Evolutionary conservation across 1,140 invertebrate genomes (phyloP).

Genomic region (Vollenhovia emeryi): DNA sequence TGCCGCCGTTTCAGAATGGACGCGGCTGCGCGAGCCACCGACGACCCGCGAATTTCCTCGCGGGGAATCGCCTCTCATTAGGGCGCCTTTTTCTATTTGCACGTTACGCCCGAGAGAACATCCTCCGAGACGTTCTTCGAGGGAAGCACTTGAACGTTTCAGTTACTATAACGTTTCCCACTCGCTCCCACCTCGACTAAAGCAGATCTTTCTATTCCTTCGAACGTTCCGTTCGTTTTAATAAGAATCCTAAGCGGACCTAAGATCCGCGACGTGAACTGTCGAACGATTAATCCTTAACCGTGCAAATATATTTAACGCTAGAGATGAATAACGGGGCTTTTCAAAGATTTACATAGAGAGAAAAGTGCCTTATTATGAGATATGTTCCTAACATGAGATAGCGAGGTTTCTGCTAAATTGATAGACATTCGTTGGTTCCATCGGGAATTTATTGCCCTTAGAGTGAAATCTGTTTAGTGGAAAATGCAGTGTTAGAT

Average conservation of each 20-base stretch:
- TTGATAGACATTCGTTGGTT: no score
- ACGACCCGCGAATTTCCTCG: background rate
- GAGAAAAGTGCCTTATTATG: no score
- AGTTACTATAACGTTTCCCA: background rate
- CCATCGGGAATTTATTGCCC: no score
- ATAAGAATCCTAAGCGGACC: background rate
- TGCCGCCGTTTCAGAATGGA: conserved; percentile 23
- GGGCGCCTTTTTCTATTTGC: conserved; percentile 27
- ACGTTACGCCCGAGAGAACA: background rate
- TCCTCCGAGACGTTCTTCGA: background rate
- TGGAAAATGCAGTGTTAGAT: no score
- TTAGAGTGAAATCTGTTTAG: no score
- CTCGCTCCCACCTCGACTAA: background rate
- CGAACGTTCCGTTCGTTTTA: background rate
- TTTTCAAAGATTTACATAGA: no score
- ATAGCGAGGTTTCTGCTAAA: no score
- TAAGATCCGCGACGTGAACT: background rate
- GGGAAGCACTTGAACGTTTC: background rate
- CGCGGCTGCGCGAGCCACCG: background rate
- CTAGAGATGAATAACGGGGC: background rate
- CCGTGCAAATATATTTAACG: background rate
- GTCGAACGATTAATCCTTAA: background rate
- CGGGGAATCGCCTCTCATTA: conserved; percentile 12
- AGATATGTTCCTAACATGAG: no score
- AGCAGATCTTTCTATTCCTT: background rate